Evolutionary conservation across 2,113 vertebrate genomes (phyloP), one percentile per base, ranked within the genome.

Genomic region (Amphiprion ocellaris): DNA sequence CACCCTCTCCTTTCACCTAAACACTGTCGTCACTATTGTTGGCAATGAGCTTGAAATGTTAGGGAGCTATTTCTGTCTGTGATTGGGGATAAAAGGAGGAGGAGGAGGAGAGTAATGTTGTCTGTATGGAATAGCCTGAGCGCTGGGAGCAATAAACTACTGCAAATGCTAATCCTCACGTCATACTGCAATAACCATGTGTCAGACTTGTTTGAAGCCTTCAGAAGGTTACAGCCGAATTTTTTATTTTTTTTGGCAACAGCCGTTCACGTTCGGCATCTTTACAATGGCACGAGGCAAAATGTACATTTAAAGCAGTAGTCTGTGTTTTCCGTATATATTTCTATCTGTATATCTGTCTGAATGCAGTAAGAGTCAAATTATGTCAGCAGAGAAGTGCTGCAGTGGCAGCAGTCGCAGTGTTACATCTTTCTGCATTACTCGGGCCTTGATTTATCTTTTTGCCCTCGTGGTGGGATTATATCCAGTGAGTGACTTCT

Each of bases 31-130:
- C 60, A 55, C 64, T 55, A 55, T 69, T 46, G 63, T 49, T 54
- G 61, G 80, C 49, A 28, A 75, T 59, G 47, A 67, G 72, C 77
- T 80, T 28, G 68, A 78, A 85, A 84, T 75, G 77, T 67, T 79
- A 61, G 33, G 70, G 56, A 78, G 77, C 82, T 85, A 87, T 91
- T 91, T 84, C 69, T 65, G 86, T 82, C 74, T 39, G 73, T 59
- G 73, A 69, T 23, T 15, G 7, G 23, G 63, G 54, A 66, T 58
- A 46, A 63, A 63, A 69, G 62, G n/a, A 55, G 52, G 21, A 53
- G 55, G 49, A 52, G 73, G 63, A 55, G 46, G 63, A 56, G 46
- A 52, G 21, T 19, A 58, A 33, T 12, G 68, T 26, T 61, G 68
- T 58, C 64, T 69, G 47, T 28, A n/a, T 4, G 44, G 52, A 41